Conservation (phyloP, 1,140 invertebrate genomes). For the Procambarus virginalis region DNA sequence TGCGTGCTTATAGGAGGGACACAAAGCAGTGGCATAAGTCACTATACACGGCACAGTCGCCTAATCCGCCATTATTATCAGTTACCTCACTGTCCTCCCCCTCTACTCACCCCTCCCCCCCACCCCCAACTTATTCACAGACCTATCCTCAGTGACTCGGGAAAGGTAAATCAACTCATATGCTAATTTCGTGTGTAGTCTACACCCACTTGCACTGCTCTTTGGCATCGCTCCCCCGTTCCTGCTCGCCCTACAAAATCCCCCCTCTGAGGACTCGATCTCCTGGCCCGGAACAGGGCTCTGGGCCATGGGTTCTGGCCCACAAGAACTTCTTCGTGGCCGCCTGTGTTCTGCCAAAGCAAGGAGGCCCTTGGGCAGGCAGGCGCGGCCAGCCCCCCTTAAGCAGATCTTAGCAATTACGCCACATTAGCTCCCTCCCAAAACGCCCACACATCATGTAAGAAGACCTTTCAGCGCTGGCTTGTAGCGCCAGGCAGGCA, state of each 20-base stretch:
- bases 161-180: not conserved
- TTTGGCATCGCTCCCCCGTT: no score
- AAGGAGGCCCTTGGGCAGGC: conserved; percentile 20
- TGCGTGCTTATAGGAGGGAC: not conserved
- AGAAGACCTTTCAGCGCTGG: conserved; percentile 33
- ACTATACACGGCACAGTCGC: not conserved
- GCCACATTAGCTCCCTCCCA: conserved; percentile 44
- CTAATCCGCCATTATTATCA: not conserved
- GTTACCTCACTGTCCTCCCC: not conserved
- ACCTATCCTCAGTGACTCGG: not conserved
- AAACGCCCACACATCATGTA: conserved; percentile 54
- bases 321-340: not conserved
- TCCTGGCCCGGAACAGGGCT: no score
- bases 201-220: not conserved
- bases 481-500: not conserved
- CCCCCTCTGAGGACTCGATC: no score
- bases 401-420: conserved; percentile 56
- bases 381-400: conserved; percentile 26
- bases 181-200: not conserved
- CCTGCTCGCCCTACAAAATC: no score
- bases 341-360: conserved; percentile 21
- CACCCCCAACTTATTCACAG: not conserved
- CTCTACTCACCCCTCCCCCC: not conserved
- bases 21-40: no score
- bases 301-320: not conserved